These are phyloP conservation scores for Actinia equina DNA, from an alignment of 64 coral and sea anemone species.

Conservation along the genomic window DNA sequence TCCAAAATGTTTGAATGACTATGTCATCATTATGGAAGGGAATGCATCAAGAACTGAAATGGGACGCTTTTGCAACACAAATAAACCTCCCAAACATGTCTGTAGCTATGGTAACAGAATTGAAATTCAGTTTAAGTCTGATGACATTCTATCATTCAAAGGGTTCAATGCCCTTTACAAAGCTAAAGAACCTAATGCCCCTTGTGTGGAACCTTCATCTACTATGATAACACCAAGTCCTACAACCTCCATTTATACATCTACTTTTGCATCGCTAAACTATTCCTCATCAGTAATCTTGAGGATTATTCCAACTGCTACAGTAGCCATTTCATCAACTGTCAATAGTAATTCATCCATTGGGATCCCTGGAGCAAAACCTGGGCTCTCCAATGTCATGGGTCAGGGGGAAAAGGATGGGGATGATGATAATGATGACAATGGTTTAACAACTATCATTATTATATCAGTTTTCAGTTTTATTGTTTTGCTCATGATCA, in stretches of 20 bases:
- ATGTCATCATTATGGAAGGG: slow-evolving; percentile 59
- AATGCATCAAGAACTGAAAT: slow-evolving; percentile 46
- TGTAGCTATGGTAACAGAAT: slow-evolving; percentile 62
- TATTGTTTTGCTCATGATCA: slow-evolving; percentile 75
- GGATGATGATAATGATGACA: slow-evolving; percentile 42
- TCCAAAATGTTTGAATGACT: slow-evolving; percentile 48
- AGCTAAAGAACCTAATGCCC: slow-evolving; percentile 36
- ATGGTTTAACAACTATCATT: slow-evolving; percentile 69
- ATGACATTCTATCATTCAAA: slow-evolving; percentile 61
- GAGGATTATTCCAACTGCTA: background rate
- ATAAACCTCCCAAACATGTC: slow-evolving; percentile 59
- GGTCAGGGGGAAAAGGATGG: background rate
- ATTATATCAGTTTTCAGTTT: slow-evolving; percentile 75
- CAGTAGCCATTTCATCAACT: background rate
- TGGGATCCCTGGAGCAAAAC: background rate
- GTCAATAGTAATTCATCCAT: background rate
- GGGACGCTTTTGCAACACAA: slow-evolving; percentile 72
- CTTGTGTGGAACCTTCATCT: slow-evolving; percentile 46
- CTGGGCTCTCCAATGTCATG: background rate
- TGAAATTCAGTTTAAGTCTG: slow-evolving; percentile 62
- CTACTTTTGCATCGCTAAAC: background rate
- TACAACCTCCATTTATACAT: slow-evolving; percentile 18
- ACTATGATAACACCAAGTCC: slow-evolving; percentile 37
- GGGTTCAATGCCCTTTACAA: slow-evolving; percentile 67
- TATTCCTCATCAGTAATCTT: background rate